These are phyloP conservation scores for Ageneiosus marmoratus DNA, from an alignment of 2,113 vertebrate genomes.

Conservation along the genomic window DNA sequence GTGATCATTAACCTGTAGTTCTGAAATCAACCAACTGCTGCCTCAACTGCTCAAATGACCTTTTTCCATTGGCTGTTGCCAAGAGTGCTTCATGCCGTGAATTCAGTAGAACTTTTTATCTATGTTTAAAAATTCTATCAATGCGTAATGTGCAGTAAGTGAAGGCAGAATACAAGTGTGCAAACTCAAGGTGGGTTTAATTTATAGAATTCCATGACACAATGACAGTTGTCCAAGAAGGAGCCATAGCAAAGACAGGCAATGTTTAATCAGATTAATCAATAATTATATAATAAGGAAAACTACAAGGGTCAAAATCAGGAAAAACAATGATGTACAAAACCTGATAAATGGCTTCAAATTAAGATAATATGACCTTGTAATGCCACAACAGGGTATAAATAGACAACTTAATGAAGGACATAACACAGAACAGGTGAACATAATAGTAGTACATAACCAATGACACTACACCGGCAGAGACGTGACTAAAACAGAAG, in stretches of 20 bases:
- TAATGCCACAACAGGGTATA: neutral
- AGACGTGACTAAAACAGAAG: neutral
- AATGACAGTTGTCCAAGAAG: neutral
- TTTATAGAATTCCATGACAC: neutral
- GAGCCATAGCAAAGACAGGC: neutral
- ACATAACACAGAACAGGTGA: neutral
- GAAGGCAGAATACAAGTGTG: neutral
- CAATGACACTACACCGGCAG: neutral
- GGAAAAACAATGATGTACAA: neutral
- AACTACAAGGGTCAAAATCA: neutral
- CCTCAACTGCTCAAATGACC: conserved; percentile 26
- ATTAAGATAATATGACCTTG: neutral
- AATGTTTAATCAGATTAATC: neutral
- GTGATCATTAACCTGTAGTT: conserved; percentile 41
- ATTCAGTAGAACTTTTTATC: neutral
- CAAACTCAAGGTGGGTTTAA: neutral
- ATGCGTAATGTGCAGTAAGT: neutral
- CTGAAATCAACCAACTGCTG: conserved; percentile 45
- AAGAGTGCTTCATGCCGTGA: neutral
- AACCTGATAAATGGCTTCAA: neutral
- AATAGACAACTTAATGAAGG: neutral
- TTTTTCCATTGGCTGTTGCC: neutral
- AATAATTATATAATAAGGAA: neutral
- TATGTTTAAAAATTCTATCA: neutral
- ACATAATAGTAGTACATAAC: neutral